These are phyloP conservation scores for Zelostemma sp. DNA, from an alignment of 1,140 invertebrate genomes.

Conservation along the genomic window DNA sequence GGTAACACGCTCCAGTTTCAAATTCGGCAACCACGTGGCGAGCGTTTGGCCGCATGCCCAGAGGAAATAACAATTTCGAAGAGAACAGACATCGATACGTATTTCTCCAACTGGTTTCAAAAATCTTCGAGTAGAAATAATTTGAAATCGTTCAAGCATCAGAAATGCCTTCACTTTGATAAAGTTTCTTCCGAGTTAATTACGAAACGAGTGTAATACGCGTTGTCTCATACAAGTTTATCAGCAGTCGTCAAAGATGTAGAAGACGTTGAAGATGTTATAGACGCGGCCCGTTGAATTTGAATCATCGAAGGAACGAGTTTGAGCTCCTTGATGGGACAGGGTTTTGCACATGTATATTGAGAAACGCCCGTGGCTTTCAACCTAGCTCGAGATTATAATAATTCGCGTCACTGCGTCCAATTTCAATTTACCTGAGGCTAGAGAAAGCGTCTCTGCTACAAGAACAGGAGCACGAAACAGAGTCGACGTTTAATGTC, in stretches of 20 bases:
- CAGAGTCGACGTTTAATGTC: slow-evolving; percentile 41
- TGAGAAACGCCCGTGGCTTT: slow-evolving; percentile 49
- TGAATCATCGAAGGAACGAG: slow-evolving; percentile 20
- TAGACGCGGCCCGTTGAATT: too few relatives aligned
- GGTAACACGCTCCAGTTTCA: slow-evolving; percentile 15
- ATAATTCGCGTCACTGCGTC: slow-evolving; percentile 65
- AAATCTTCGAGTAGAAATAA: too few relatives aligned
- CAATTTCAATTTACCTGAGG: slow-evolving; percentile 63
- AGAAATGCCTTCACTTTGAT: background rate
- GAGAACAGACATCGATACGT: slow-evolving; percentile 17
- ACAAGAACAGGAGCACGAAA: slow-evolving; percentile 33
- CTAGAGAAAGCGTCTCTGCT: slow-evolving; percentile 28
- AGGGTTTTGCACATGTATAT: slow-evolving; percentile 38
- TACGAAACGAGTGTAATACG: too few relatives aligned
- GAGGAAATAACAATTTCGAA: slow-evolving; percentile 31
- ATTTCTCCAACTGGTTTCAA: too few relatives aligned
- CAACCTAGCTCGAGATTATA: slow-evolving; percentile 57
- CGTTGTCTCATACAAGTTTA: too few relatives aligned
- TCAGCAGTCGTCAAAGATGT: too few relatives aligned
- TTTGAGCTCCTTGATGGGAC: slow-evolving; percentile 34
- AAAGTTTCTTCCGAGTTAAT: too few relatives aligned
- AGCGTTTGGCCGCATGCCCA: slow-evolving; percentile 25
- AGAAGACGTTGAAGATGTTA: too few relatives aligned
- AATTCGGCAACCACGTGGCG: slow-evolving; percentile 27
- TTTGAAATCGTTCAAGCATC: too few relatives aligned